phyloP scores from a whole-genome alignment of 1,140 invertebrate genomes.

The Reticulitermes speratus region DNA sequence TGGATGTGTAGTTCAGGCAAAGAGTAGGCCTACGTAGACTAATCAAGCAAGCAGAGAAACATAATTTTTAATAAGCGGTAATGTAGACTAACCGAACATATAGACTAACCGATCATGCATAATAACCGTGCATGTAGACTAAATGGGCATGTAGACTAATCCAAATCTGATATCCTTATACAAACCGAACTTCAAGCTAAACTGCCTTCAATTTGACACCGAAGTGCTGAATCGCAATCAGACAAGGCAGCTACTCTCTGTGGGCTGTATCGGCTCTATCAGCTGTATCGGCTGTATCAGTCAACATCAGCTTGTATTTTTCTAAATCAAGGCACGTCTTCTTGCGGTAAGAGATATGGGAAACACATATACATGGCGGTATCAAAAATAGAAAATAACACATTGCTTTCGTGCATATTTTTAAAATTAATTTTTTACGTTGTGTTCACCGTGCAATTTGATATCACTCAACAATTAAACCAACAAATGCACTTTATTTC shows the following conservation, averaged over 20 bases:
- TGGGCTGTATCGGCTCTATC: not conserved
- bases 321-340: not conserved
- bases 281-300: not conserved
- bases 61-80: too few species aligned
- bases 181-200: not conserved
- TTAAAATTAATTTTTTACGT: too few species aligned
- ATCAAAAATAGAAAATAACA: not conserved
- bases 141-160: not conserved
- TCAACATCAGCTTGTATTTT: not conserved
- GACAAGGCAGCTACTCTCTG: not conserved
- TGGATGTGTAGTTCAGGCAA: too few species aligned
- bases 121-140: too few species aligned
- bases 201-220: not conserved
- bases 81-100: too few species aligned
- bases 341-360: not conserved
- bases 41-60: too few species aligned
- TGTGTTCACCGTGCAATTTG: too few species aligned
- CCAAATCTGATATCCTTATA: not conserved
- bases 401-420: not conserved
- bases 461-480: too few species aligned
- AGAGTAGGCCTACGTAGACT: too few species aligned
- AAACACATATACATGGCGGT: not conserved
- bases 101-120: too few species aligned
- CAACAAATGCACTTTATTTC: too few species aligned
- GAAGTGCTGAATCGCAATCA: not conserved